Evolutionary conservation across 2,888 invertebrate species (phyloP).

Genomic region (Microctonus hyperodae): DNA sequence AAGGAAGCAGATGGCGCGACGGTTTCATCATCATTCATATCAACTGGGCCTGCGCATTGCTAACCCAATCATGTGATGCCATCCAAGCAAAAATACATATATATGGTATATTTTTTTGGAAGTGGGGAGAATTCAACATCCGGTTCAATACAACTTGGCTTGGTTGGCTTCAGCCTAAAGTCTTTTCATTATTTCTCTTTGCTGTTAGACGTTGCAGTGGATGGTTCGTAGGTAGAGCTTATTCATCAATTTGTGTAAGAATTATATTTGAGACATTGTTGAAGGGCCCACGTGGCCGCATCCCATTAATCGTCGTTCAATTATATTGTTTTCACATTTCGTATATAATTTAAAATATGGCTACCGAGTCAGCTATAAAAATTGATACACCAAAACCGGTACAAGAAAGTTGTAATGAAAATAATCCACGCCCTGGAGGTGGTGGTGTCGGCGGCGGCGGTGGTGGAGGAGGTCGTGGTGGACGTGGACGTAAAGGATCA

Average conservation of each 20-base stretch:
- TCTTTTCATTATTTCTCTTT: constrained; percentile 41
- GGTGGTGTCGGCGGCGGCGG: constrained; percentile 50
- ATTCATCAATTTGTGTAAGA: not conserved
- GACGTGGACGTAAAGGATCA: constrained; percentile 53
- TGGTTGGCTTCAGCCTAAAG: no score
- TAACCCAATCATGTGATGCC: not conserved
- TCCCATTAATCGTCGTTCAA: not conserved
- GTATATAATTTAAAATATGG: constrained; percentile 36
- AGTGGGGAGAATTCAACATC: not conserved
- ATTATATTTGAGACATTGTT: constrained; percentile 4
- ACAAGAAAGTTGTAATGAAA: constrained; percentile 49
- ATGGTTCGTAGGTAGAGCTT: constrained; percentile 29
- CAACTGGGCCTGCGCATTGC: not conserved
- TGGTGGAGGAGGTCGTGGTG: constrained; percentile 49
- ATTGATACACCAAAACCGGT: constrained; percentile 47
- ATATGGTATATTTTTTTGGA: no score
- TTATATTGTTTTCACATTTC: not conserved
- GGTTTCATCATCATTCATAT: no score
- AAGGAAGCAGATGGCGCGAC: no score
- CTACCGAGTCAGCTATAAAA: constrained; percentile 52
- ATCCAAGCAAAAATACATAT: no score
- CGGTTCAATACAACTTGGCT: no score
- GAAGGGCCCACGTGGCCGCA: constrained; percentile 30
- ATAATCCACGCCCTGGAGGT: constrained; percentile 46
- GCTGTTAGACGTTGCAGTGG: constrained; percentile 43